phyloP scores from a whole-genome alignment of 1,140 invertebrate species.

The Triops cancriformis region DNA sequence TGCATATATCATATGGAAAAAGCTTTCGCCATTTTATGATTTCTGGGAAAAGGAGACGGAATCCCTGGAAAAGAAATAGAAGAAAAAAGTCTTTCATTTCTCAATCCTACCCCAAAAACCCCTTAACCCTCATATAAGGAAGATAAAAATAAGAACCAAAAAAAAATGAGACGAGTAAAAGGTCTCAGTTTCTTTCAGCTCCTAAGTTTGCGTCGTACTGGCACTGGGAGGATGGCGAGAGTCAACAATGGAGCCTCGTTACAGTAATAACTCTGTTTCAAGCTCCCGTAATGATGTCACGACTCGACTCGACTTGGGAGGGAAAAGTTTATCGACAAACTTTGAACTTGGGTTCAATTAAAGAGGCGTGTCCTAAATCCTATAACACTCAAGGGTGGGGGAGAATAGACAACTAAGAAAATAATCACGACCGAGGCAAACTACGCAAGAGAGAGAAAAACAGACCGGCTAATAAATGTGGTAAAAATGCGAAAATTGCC shows the following conservation, averaged over 20 bases:
- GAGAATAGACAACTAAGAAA: too few species aligned
- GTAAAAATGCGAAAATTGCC: too few species aligned
- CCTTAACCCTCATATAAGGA: neutral
- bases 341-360: neutral
- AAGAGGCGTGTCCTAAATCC: neutral
- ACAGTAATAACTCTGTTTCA: slow-evolving; percentile 6
- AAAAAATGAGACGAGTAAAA: too few species aligned
- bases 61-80: too few species aligned
- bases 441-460: too few species aligned
- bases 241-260: slow-evolving; percentile 7
- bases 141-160: too few species aligned
- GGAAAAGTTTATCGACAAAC: neutral
- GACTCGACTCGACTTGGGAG: neutral
- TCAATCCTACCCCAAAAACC: neutral
- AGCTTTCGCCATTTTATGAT: neutral
- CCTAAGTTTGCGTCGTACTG: too few species aligned
- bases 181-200: too few species aligned
- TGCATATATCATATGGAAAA: slow-evolving; percentile 3
- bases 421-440: too few species aligned
- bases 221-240: neutral
- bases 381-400: too few species aligned
- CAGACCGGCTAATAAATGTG: too few species aligned
- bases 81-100: neutral
- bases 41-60: too few species aligned
- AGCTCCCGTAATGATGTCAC: neutral